Conservation (phyloP, 2,113 vertebrate species). For the Brienomyrus longianalis region DNA sequence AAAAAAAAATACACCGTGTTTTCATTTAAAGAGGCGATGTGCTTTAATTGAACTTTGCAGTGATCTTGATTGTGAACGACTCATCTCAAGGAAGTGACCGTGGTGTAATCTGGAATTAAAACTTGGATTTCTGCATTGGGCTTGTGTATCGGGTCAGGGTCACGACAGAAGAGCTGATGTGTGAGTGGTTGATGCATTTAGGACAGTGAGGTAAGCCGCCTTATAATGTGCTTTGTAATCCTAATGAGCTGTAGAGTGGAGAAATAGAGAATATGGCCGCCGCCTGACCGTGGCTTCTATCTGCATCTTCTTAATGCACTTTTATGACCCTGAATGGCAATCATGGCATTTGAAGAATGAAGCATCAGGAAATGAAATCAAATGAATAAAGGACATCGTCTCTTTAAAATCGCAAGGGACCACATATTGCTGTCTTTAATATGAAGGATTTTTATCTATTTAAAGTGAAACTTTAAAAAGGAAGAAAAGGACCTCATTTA, state of each 20-base stretch:
- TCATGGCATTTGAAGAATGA: slow-evolving; percentile 33
- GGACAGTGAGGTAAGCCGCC: neutral
- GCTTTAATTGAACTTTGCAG: slow-evolving; percentile 42
- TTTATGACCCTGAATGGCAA: slow-evolving; percentile 20
- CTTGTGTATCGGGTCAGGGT: neutral
- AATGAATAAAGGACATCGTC: slow-evolving; percentile 48
- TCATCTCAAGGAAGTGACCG: neutral
- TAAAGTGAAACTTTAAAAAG: slow-evolving; percentile 48
- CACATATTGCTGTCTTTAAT: slow-evolving; percentile 60
- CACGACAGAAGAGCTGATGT: neutral
- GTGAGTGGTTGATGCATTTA: neutral
- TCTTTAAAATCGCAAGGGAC: slow-evolving; percentile 48
- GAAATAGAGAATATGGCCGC: neutral
- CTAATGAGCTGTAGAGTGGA: neutral
- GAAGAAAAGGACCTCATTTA: slow-evolving; percentile 57
- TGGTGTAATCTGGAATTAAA: neutral
- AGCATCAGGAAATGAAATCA: slow-evolving; percentile 12
- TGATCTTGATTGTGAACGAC: neutral
- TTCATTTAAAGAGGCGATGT: slow-evolving; percentile 55
- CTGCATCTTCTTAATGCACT: slow-evolving; percentile 37
- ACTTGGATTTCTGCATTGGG: neutral
- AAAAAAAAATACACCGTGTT: slow-evolving; percentile 58
- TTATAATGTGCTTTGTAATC: neutral
- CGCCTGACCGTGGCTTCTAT: neutral
- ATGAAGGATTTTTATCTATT: slow-evolving; percentile 67